Evolutionary conservation across 2,888 invertebrate species (phyloP).

Genomic region (Amaurobius ferox): DNA sequence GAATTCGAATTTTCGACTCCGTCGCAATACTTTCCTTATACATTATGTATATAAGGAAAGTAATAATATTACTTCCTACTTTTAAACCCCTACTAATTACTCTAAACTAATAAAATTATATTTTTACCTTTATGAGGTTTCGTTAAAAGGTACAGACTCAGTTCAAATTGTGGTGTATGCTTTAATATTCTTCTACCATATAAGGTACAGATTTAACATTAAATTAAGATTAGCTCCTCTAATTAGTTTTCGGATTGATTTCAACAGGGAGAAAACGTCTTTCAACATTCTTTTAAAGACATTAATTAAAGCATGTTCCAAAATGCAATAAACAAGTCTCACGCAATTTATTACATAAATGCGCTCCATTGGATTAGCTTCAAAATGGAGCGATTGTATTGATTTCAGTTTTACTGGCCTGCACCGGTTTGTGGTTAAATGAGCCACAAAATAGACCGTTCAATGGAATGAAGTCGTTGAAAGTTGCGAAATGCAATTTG

Average conservation of each 20-base stretch:
- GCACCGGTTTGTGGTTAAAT: no score
- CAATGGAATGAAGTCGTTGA: not conserved
- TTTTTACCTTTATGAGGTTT: no score
- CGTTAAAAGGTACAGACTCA: not conserved
- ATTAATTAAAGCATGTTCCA: slow-evolving; percentile 14
- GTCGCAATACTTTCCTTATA: no score
- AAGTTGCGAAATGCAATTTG: not conserved
- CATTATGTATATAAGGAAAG: no score
- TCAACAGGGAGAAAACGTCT: not conserved
- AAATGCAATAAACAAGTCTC: slow-evolving; percentile 12
- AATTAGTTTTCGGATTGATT: slow-evolving; percentile 16
- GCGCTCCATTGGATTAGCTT: not conserved
- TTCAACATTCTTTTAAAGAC: slow-evolving; percentile 12
- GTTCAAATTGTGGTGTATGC: not conserved
- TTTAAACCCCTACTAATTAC: no score
- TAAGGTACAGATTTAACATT: not conserved
- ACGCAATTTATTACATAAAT: slow-evolving; percentile 6
- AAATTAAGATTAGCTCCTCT: slow-evolving; percentile 9
- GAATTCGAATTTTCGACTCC: no score
- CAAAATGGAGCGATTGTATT: slow-evolving; percentile 5
- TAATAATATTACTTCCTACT: no score
- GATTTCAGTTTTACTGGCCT: not conserved
- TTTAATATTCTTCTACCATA: not conserved
- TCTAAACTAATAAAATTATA: no score
- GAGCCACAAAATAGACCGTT: not conserved